Conservation (phyloP, 2,888 invertebrate species). For the Malacosoma neustria region DNA sequence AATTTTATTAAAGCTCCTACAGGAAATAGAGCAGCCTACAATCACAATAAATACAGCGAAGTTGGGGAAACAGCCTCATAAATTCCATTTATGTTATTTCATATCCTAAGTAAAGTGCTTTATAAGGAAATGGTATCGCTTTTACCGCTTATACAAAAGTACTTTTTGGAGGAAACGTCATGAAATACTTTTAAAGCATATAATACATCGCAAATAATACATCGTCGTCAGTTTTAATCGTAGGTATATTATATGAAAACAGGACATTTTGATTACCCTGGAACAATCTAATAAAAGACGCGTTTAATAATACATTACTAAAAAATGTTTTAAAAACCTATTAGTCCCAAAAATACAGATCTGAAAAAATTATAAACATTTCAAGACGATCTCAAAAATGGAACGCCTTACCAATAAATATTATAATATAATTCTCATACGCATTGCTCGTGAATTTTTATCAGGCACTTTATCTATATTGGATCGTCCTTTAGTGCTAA, state of each 20-base stretch:
- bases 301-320: too few species aligned
- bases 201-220: too few species aligned
- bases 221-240: too few species aligned
- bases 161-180: too few species aligned
- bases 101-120: not conserved
- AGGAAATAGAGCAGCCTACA: conserved; percentile 5
- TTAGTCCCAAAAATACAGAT: too few species aligned
- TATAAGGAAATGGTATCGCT: not conserved
- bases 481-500: not conserved
- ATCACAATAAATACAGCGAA: conserved; percentile 2
- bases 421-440: not conserved
- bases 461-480: not conserved
- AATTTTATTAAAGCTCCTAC: not conserved
- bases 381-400: not conserved
- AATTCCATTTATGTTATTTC: not conserved
- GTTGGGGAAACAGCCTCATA: not conserved
- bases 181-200: too few species aligned
- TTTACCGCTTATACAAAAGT: not conserved
- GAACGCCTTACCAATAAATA: not conserved
- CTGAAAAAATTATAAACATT: too few species aligned
- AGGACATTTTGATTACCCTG: too few species aligned
- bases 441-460: not conserved
- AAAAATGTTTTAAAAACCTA: too few species aligned
- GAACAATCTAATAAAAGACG: too few species aligned
- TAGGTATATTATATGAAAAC: too few species aligned